phyloP scores from a whole-genome alignment of 2,113 vertebrate genomes.

The Marmota monax region DNA sequence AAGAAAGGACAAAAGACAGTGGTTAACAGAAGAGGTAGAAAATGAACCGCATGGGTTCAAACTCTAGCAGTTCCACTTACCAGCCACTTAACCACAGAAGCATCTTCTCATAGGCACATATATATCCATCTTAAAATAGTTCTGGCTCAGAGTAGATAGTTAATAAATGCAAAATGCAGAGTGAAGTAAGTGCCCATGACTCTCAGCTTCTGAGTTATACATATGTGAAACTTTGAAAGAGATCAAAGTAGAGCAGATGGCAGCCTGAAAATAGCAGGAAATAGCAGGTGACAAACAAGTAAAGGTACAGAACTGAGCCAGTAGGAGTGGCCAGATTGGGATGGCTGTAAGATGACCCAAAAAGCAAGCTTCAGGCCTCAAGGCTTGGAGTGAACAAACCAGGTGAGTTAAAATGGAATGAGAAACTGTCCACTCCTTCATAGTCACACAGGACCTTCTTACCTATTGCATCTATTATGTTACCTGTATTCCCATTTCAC shows the following conservation, averaged over 20 bases:
- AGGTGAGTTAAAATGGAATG: not conserved
- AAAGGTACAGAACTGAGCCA: not conserved
- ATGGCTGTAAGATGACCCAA: not conserved
- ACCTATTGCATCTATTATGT: not conserved
- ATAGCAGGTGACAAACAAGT: not conserved
- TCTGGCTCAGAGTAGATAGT: not conserved
- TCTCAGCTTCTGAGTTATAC: not conserved
- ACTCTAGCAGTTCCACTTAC: not conserved
- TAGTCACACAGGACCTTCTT: not conserved
- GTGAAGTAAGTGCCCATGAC: not conserved
- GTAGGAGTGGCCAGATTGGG: not conserved
- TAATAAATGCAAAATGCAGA: not conserved
- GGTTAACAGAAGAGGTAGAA: not conserved
- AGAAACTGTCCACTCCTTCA: not conserved
- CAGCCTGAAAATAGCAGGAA: not conserved
- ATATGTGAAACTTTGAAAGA: constrained; percentile 31
- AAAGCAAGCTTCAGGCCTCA: not conserved
- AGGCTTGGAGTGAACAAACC: not conserved
- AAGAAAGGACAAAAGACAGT: not conserved
- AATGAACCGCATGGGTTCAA: not conserved
- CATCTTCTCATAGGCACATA: not conserved
- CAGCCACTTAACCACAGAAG: not conserved
- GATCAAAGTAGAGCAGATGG: constrained; percentile 27
- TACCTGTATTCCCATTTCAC: not conserved
- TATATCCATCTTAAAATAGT: not conserved